A percentile compares a stretch with the other conserved stretches of the same genome.
phyloP scores from a whole-genome alignment of 1,140 invertebrate genomes.

The Andrena cerasifolii region DNA sequence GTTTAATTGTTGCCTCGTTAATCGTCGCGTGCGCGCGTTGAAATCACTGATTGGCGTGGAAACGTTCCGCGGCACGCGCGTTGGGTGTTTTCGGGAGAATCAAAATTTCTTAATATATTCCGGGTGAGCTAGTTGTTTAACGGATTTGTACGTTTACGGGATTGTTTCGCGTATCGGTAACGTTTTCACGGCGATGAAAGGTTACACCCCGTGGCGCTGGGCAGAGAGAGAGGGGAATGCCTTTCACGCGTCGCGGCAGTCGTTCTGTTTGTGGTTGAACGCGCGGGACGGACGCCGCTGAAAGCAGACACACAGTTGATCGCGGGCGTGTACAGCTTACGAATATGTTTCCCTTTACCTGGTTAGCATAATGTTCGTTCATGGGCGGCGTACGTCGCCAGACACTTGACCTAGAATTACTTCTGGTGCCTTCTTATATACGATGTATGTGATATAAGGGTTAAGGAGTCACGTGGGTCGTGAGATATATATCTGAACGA shows the following conservation, averaged over 20 bases:
- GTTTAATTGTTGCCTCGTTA: neutral
- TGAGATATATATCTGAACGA: conserved; percentile 36
- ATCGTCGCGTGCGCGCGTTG: conserved; percentile 8
- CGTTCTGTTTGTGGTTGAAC: neutral
- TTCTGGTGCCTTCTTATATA: conserved; percentile 73
- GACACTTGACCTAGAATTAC: conserved; percentile 53
- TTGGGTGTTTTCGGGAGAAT: conserved; percentile 31
- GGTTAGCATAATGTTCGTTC: conserved; percentile 31
- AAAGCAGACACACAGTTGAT: conserved; percentile 12
- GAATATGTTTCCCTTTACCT: conserved; percentile 22
- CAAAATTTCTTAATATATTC: conserved; percentile 71
- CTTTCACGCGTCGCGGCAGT: neutral
- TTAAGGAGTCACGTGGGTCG: conserved; percentile 62
- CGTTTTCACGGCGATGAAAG: neutral
- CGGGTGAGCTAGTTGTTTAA: conserved; percentile 17
- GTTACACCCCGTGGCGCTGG: neutral
- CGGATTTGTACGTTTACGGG: neutral
- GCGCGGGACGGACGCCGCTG: neutral
- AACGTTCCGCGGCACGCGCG: conserved; percentile 1
- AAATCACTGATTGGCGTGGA: neutral
- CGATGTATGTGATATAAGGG: conserved; percentile 70
- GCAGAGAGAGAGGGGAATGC: neutral
- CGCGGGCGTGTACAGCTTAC: conserved; percentile 19
- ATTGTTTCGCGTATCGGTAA: neutral
- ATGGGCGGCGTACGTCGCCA: neutral